phyloP scores from a whole-genome alignment of 2,797 vertebrate genomes.

The Mareca strepera region DNA sequence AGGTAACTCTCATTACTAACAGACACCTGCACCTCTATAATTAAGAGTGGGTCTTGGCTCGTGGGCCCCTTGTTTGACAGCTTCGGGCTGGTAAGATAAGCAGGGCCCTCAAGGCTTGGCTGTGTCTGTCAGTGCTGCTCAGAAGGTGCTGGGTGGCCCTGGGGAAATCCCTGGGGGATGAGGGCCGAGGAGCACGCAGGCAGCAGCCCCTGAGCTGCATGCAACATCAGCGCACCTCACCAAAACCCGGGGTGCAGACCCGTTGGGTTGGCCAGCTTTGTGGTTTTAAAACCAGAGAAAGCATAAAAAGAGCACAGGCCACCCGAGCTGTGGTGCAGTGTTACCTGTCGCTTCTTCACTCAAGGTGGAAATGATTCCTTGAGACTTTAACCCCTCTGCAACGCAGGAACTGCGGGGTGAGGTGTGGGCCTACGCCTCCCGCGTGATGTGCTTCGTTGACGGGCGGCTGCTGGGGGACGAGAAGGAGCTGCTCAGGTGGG shows the following conservation, averaged over 20 bases:
- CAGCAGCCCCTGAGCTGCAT: too few relatives aligned
- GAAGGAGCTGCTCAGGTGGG: slow-evolving; percentile 82
- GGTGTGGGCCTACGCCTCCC: slow-evolving; percentile 83
- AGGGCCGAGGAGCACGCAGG: too few relatives aligned
- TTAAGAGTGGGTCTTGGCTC: background rate
- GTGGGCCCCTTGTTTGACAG: background rate
- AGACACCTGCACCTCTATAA: background rate
- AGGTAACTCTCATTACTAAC: slow-evolving; percentile 50
- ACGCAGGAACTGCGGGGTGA: slow-evolving; percentile 86
- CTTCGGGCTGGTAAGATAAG: too few relatives aligned
- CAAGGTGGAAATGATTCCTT: background rate
- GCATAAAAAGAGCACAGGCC: background rate
- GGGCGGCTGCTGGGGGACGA: slow-evolving; percentile 84
- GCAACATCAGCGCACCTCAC: background rate
- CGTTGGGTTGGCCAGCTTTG: background rate
- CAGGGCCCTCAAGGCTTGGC: too few relatives aligned
- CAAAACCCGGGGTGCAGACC: background rate
- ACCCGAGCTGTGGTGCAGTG: background rate
- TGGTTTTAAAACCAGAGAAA: background rate
- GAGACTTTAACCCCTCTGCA: slow-evolving; percentile 14
- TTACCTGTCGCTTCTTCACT: background rate
- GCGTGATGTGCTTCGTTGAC: slow-evolving; percentile 86
- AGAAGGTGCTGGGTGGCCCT: too few relatives aligned
- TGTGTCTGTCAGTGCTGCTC: too few relatives aligned
- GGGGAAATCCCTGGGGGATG: too few relatives aligned